Conservation (phyloP, 2,113 vertebrate genomes). For the Actenoides hombroni region DNA sequence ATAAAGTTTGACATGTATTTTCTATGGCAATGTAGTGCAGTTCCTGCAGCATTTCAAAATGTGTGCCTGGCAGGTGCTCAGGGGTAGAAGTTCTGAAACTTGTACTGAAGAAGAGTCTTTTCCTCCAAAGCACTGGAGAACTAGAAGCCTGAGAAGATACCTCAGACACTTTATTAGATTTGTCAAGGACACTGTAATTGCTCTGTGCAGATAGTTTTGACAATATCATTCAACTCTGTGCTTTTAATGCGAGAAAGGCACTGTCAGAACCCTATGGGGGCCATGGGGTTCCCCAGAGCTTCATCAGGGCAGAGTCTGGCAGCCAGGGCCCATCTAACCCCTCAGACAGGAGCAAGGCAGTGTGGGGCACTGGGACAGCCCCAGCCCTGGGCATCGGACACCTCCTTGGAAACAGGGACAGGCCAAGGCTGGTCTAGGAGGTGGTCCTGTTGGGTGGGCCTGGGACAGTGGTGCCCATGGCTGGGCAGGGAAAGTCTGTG, state of each 20-base stretch:
- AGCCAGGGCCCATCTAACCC: neutral
- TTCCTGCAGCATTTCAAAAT: neutral
- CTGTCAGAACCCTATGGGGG: neutral
- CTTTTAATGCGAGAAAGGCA: neutral
- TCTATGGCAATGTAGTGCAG: neutral
- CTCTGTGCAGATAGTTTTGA: neutral
- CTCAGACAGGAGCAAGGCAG: neutral
- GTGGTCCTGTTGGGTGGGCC: fast-evolving
- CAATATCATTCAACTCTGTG: neutral
- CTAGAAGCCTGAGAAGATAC: neutral
- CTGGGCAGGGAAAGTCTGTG: fast-evolving
- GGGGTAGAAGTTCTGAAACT: neutral
- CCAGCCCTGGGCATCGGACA: fast-evolving
- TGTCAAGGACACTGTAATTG: neutral
- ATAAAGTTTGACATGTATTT: neutral
- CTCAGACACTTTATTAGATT: neutral
- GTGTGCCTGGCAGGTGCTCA: neutral
- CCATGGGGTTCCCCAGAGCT: fast-evolving
- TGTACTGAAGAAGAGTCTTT: neutral
- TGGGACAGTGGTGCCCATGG: neutral
- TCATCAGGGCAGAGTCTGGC: neutral
- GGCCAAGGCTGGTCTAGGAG: fast-evolving
- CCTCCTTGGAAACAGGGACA: neutral
- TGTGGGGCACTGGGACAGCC: neutral
- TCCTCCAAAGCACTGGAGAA: neutral